Conservation (phyloP, 2,888 invertebrate species). For the Strigamia crassipes region DNA sequence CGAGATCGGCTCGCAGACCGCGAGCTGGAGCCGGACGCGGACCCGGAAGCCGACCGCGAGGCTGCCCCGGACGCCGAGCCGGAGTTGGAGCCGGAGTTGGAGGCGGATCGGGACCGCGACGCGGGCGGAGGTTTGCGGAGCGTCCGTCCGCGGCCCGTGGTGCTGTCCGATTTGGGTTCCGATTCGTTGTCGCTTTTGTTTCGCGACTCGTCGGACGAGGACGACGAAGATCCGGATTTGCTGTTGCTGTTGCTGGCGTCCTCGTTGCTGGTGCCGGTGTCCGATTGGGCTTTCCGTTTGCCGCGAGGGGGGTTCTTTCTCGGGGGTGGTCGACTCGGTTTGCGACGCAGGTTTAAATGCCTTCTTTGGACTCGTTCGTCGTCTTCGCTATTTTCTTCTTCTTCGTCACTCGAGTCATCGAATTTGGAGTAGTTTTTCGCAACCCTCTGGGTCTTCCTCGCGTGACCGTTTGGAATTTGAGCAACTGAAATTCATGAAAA, state of each 20-base stretch:
- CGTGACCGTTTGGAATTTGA: conserved; percentile 48
- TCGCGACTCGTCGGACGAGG: not conserved
- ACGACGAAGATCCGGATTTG: not conserved
- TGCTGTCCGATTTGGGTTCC: not conserved
- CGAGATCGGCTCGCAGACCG: conserved; percentile 45
- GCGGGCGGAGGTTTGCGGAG: not conserved
- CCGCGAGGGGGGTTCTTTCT: not conserved
- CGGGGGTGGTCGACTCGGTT: not conserved
- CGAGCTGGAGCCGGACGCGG: not conserved
- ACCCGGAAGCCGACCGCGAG: not conserved
- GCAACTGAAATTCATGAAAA: conserved; percentile 32
- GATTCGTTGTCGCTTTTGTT: conserved; percentile 1
- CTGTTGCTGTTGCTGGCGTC: not conserved
- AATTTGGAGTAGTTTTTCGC: conserved; percentile 55
- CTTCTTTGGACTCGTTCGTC: conserved; percentile 50
- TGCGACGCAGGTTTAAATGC: not conserved
- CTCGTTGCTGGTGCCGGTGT: not conserved
- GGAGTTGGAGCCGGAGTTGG: not conserved
- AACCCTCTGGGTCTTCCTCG: conserved; percentile 39
- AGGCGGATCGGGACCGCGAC: not conserved
- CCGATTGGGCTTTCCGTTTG: not conserved
- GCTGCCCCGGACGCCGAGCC: not conserved
- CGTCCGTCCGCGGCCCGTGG: not conserved
- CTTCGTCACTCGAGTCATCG: conserved; percentile 53
- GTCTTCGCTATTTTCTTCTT: conserved; percentile 52